Percentiles rank a stretch among this genome's conserved stretches.
These are phyloP conservation scores for Oxystoma pomonae DNA, from an alignment of 2,888 invertebrate species.

Conservation along the genomic window DNA sequence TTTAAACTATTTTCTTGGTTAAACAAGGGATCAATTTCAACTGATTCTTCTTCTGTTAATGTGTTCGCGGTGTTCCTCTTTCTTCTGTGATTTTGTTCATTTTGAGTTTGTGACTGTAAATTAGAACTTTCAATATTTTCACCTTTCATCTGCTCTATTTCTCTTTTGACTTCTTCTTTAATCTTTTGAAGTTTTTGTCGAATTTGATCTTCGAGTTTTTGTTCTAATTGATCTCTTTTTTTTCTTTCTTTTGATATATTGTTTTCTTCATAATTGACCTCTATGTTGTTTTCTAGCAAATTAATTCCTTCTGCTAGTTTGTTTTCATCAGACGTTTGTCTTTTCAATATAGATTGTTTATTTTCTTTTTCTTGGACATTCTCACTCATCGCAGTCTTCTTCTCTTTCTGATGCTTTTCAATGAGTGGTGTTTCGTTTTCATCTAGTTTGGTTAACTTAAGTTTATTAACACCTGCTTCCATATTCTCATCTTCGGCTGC, in stretches of 20 bases:
- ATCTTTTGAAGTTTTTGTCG: slow-evolving; percentile 33
- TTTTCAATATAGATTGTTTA: not conserved
- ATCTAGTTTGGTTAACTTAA: slow-evolving; percentile 25
- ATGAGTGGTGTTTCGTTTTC: slow-evolving; percentile 13
- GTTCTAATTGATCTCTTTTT: slow-evolving; percentile 23
- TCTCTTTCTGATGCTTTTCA: slow-evolving; percentile 10
- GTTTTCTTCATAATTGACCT: not conserved
- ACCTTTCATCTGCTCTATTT: slow-evolving; percentile 30
- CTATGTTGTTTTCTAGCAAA: not conserved
- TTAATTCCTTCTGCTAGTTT: not conserved
- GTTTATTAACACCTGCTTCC: slow-evolving; percentile 30
- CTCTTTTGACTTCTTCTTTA: slow-evolving; percentile 36
- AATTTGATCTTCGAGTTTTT: slow-evolving; percentile 33
- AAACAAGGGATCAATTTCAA: slow-evolving; percentile 36
- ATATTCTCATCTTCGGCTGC: slow-evolving; percentile 31
- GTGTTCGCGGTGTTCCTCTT: slow-evolving; percentile 34
- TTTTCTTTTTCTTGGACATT: slow-evolving; percentile 6
- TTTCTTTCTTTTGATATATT: slow-evolving; percentile 7
- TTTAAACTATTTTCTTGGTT: slow-evolving; percentile 29
- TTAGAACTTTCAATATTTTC: not conserved
- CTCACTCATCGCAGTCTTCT: not conserved
- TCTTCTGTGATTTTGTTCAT: slow-evolving; percentile 22
- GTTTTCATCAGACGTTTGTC: slow-evolving; percentile 10
- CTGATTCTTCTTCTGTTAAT: slow-evolving; percentile 39
- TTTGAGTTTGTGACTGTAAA: slow-evolving; percentile 11